A percentile compares a stretch with the other conserved stretches of the same genome.
These are phyloP conservation scores for Scarus forsteni DNA, from an alignment of 2,797 vertebrate genomes.

Conservation along the genomic window DNA sequence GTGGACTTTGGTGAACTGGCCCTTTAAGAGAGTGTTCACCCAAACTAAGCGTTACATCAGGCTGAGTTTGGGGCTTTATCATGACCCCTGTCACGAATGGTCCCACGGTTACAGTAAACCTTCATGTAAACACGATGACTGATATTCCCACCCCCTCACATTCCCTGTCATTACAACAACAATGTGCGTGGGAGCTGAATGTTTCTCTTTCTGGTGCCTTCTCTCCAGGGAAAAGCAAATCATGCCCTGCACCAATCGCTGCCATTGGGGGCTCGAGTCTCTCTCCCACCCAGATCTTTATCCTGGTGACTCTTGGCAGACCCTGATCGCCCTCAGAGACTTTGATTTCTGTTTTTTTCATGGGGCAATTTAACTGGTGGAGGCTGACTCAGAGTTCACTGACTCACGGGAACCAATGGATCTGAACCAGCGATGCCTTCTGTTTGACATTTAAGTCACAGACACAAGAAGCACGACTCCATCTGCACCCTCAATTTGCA, in stretches of 20 bases:
- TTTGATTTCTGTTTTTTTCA: slow-evolving; percentile 20
- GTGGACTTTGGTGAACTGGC: background rate
- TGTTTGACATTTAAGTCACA: slow-evolving; percentile 21
- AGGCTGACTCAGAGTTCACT: slow-evolving; percentile 9
- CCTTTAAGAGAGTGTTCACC: background rate
- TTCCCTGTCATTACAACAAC: slow-evolving; percentile 60
- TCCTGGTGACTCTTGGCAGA: slow-evolving; percentile 67
- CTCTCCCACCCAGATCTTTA: slow-evolving; percentile 78
- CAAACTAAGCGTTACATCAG: background rate
- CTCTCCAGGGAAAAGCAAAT: slow-evolving; percentile 56
- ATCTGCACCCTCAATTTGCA: slow-evolving; percentile 51
- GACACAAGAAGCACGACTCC: slow-evolving; percentile 25
- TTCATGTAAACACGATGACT: slow-evolving; percentile 47
- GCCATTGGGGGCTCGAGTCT: slow-evolving; percentile 35
- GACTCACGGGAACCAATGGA: slow-evolving; percentile 55
- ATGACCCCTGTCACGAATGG: slow-evolving; percentile 7
- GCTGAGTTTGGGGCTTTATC: background rate
- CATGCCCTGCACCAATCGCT: slow-evolving; percentile 41
- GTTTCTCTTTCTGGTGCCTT: slow-evolving; percentile 64
- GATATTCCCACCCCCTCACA: slow-evolving; percentile 50
- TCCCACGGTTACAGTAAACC: slow-evolving; percentile 54
- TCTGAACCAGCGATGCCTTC: slow-evolving; percentile 17
- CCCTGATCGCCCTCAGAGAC: slow-evolving; percentile 23
- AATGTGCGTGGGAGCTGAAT: slow-evolving; percentile 60
- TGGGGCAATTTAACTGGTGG: slow-evolving; percentile 28